Evolutionary conservation across 2,888 invertebrate species (phyloP), one percentile per base, ranked within the genome.

Genomic region (Dorcus parallelipipedus): DNA sequence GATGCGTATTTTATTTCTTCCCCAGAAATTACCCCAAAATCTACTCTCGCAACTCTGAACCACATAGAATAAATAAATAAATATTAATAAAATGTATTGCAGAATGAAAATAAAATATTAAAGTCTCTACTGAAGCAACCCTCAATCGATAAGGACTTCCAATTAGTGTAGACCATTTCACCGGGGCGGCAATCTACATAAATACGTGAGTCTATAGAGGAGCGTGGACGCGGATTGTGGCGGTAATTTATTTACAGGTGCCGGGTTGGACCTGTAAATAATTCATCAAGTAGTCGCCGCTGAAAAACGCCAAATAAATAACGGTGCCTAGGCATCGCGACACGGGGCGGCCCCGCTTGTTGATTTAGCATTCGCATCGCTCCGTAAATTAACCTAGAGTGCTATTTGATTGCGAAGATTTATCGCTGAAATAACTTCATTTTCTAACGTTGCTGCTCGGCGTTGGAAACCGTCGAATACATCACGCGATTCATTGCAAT

Each of bases 301-400:
- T 39, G 51, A 51, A 51, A 51, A 51, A 51, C 51, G 40, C 38
- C 40, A 40, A 51, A 51, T 51, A 51, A 51, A 51, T 51, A 51
- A 51, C 51, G 23, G 38, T 51, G 20, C 38, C 14, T 39, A 40
- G 51, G 14, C 39, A 14, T 38, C 9, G 38, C 38, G 51, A 40
- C 14, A 26, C 39, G 51, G 20, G 51, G 51, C 39, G 51, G 8
- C 38, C 40, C 20, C 20, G 38, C 51, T 51, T 51, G 51, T 51
- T 51, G 51, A 51, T 51, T 51, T 51, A 51, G 38, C 38, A 40
- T 51, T 51, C 51, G 10, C 51, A 40, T 40, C 39, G 51, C 9
- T 40, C 51, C 51, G 45, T 45, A 40, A 51, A 51, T 51, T 51
- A 51, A 51, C 40, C 51, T 38, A 5, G 51, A 51, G 51, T 40